phyloP scores from a whole-genome alignment of 2,888 invertebrate genomes.

The Eupithecia abbreviata region DNA sequence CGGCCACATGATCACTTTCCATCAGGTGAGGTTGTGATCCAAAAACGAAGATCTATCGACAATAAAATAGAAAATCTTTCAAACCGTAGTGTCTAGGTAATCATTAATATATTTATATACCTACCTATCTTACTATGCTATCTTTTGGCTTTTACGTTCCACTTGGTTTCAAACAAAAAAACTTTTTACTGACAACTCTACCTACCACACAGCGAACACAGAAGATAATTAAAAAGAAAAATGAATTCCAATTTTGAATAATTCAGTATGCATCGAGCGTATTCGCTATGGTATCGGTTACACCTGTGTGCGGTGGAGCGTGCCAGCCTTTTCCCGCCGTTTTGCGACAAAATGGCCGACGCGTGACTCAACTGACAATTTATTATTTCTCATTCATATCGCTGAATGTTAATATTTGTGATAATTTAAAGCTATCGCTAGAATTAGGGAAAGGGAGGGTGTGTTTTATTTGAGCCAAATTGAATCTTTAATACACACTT shows the following conservation, averaged over 20 bases:
- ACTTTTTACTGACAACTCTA: background rate
- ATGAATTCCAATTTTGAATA: conserved; percentile 45
- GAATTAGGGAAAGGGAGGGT: conserved; percentile 3
- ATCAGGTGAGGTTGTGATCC: too few relatives aligned
- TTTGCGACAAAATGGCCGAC: conserved; percentile 77
- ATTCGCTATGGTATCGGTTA: conserved; percentile 60
- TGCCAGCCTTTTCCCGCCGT: conserved; percentile 68
- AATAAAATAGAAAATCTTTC: too few relatives aligned
- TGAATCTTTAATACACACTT: background rate
- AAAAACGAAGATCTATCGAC: too few relatives aligned
- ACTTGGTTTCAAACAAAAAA: background rate
- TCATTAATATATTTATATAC: background rate
- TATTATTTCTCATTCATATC: conserved; percentile 58
- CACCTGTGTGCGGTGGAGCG: conserved; percentile 68
- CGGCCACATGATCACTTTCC: too few relatives aligned
- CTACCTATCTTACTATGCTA: background rate
- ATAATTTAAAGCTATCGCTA: conserved; percentile 21
- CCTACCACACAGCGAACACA: background rate
- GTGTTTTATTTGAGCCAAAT: background rate
- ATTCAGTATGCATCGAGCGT: conserved; percentile 50
- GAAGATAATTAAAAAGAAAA: conserved; percentile 38
- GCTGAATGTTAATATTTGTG: conserved; percentile 40
- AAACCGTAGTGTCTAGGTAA: background rate
- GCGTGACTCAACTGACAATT: conserved; percentile 67
- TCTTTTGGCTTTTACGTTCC: background rate